Conservation (phyloP, 2,797 vertebrate genomes). For the Rhinophrynus dorsalis region DNA sequence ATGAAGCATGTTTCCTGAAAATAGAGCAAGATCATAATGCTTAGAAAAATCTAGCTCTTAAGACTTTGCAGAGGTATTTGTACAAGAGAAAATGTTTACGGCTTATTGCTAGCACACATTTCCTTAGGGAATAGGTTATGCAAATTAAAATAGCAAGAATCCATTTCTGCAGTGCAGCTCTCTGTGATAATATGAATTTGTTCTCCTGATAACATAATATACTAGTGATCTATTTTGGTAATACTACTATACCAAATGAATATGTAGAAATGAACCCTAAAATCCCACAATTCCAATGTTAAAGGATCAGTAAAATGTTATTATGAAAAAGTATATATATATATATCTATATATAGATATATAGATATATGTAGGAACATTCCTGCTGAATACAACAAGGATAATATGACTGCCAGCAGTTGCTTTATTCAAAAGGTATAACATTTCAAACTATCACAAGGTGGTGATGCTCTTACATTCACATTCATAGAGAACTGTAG, state of each 20-base stretch:
- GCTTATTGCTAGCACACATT: conserved; percentile 14
- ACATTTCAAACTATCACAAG: too few relatives aligned
- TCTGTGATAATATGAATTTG: neutral
- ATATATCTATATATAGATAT: too few relatives aligned
- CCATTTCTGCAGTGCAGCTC: conserved; percentile 7
- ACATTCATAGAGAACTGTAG: too few relatives aligned
- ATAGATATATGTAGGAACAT: too few relatives aligned
- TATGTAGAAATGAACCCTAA: too few relatives aligned
- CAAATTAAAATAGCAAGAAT: conserved; percentile 15
- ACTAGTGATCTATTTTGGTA: neutral
- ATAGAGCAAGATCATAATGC: neutral
- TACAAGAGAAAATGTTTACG: conserved; percentile 12
- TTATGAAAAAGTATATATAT: too few relatives aligned
- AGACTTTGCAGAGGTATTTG: conserved; percentile 15
- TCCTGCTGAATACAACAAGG: too few relatives aligned
- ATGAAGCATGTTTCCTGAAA: conserved; percentile 20
- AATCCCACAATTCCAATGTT: too few relatives aligned
- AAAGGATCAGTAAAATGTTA: too few relatives aligned
- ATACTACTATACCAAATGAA: neutral
- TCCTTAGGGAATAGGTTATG: conserved; percentile 16
- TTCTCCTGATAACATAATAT: neutral
- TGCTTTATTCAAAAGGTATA: too few relatives aligned
- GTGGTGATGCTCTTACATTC: too few relatives aligned
- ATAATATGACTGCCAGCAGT: too few relatives aligned
- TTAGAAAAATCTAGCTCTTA: conserved; percentile 19